Base-by-base conservation (phyloP, 2,797 vertebrate genomes). In the Todus mexicanus region DNA sequence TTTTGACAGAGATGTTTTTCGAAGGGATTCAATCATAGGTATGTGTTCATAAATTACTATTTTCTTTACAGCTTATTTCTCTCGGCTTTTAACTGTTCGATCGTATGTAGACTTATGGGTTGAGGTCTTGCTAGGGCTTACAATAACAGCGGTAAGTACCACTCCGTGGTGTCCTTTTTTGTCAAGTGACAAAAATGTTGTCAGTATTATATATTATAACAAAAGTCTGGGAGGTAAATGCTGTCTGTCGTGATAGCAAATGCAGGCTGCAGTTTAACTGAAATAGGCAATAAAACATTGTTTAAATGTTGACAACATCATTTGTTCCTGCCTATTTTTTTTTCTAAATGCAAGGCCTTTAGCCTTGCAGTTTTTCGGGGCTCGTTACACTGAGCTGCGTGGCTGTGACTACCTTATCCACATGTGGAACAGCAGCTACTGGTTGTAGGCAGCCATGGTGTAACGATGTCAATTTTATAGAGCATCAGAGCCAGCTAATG, bases 21-120 rank as follows among this genome's bases (percentile, higher is more conserved):
- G 99, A 97, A 99, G 99, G 98, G 99, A 99, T 97, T 99, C 98
- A 94, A 99, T 99, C 95, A 99, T 99, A 84, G 99, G 99, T 99
- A 98, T 97, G 99, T 97, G 70, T 84, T 87, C 11, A 69, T 88
- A 70, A 53, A 51, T 80, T 83, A 45, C 26, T 68, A 29, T 35
- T 70, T 74, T 70, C 33, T 63, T 76, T 84, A 43, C 3, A 59
- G 31, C 22, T 90, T 65, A 11, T 37, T 84, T 72, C 47, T 79
- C 48, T 66, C 82, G 50, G 21, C 50, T 87, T 87, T 82, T 71
- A 35, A 47, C 54, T 72, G 15, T 48, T 68, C 38, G 40, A 53
- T 65, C 0, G 0, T 76, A 9, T 40, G 5, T 54, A 56, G 54
- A 50, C 38, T 25, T 81, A 48, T 0, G 6, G 80, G 17, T 45